Conservation (phyloP, 2,113 vertebrate species). For the Hemibagrus wyckioides region DNA sequence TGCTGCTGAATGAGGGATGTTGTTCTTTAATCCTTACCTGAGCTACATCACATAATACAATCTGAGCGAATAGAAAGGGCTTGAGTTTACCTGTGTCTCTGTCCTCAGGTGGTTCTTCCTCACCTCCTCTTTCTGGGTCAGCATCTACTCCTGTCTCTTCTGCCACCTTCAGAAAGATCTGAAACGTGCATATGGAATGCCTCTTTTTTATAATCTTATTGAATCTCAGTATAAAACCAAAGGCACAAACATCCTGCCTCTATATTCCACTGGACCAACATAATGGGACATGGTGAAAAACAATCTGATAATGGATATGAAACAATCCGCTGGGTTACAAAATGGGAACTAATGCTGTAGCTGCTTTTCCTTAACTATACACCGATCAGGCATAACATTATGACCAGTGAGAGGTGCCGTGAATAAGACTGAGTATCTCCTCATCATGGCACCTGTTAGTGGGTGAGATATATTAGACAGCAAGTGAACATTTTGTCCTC, state of each 20-base stretch:
- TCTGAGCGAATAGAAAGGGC: not conserved
- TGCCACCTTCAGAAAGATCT: constrained; percentile 89
- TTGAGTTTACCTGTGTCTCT: constrained; percentile 58
- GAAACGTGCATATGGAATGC: constrained; percentile 17
- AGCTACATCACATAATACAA: not conserved
- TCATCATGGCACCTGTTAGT: too few relatives aligned
- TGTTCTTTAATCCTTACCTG: not conserved
- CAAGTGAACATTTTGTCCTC: too few relatives aligned
- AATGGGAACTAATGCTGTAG: not conserved
- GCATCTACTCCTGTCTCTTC: constrained; percentile 66
- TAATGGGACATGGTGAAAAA: not conserved
- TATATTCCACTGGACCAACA: not conserved
- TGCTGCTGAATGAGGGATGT: not conserved
- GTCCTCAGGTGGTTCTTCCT: constrained; percentile 54
- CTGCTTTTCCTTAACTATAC: too few relatives aligned
- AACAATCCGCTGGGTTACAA: not conserved
- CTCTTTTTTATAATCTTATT: not conserved
- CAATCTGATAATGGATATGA: not conserved
- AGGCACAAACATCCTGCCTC: constrained; percentile 46
- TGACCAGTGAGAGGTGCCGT: too few relatives aligned
- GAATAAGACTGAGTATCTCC: too few relatives aligned
- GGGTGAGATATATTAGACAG: too few relatives aligned
- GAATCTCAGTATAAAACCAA: constrained; percentile 44
- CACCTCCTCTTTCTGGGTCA: constrained; percentile 55
- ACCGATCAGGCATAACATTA: too few relatives aligned